These are phyloP conservation scores for Odobenus rosmarus DNA, from an alignment of 2,113 vertebrate species.

Conservation along the genomic window DNA sequence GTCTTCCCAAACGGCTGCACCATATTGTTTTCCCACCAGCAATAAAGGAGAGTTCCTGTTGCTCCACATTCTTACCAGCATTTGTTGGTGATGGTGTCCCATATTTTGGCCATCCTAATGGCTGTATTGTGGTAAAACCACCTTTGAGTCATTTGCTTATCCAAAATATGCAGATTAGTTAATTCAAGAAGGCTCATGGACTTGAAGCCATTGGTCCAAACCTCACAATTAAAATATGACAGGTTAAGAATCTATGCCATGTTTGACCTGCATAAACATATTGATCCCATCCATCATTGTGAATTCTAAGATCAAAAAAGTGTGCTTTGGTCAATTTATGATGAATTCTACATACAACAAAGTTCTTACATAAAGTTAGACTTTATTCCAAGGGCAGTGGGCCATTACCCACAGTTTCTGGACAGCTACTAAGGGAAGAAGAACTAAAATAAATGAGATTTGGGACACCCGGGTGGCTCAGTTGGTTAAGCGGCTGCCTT, in stretches of 20 bases:
- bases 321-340: background rate
- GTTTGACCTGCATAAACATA: background rate
- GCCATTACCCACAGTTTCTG: background rate
- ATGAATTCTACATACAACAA: background rate
- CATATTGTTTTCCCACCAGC: background rate
- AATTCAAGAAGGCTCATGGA: background rate
- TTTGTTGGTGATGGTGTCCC: background rate
- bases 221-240: background rate
- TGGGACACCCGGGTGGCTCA: no score
- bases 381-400: background rate
- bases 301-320: background rate
- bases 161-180: background rate
- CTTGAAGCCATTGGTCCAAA: background rate
- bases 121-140: background rate
- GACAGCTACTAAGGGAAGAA: background rate
- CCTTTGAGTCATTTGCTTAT: background rate
- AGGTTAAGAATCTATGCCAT: background rate
- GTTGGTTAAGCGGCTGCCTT: no score
- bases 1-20: background rate
- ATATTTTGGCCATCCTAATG: background rate
- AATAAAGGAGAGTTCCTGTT: background rate
- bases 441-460: background rate
- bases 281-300: background rate
- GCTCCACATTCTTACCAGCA: background rate
- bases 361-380: background rate